Conservation (phyloP, 2,113 vertebrate genomes). For the Elachura formosa region DNA sequence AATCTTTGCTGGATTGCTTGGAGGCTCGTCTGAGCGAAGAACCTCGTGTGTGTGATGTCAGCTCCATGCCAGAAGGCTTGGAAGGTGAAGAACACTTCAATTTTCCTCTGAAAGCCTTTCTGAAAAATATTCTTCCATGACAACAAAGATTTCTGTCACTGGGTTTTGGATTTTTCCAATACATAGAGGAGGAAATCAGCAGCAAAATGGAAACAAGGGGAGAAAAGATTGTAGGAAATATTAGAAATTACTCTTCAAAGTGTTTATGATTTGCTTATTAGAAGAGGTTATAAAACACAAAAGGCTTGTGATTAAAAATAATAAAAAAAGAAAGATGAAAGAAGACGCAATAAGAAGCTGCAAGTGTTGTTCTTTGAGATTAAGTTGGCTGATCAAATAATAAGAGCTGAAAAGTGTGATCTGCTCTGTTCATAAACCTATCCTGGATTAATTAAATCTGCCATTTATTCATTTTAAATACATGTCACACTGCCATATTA, state of each 20-base stretch:
- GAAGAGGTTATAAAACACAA: background rate
- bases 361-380: background rate
- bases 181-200: background rate
- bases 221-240: background rate
- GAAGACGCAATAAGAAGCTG: background rate
- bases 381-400: background rate
- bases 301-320: background rate
- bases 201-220: background rate
- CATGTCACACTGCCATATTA: background rate
- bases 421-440: background rate
- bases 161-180: background rate
- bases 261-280: background rate
- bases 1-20: background rate
- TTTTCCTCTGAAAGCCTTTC: background rate
- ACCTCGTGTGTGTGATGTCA: background rate
- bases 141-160: background rate
- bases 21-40: background rate
- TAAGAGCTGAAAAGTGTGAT: background rate
- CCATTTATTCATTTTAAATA: background rate
- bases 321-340: background rate
- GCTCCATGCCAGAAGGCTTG: background rate
- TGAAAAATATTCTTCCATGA: background rate
- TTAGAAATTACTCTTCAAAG: background rate
- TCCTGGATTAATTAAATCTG: conserved; percentile 4
- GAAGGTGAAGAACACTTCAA: background rate